Evolutionary conservation across 37 sponge, comb jelly and placozoan species (phyloP), one percentile per base, ranked within the genome.

Genomic region (Lycopodina hypogea): DNA sequence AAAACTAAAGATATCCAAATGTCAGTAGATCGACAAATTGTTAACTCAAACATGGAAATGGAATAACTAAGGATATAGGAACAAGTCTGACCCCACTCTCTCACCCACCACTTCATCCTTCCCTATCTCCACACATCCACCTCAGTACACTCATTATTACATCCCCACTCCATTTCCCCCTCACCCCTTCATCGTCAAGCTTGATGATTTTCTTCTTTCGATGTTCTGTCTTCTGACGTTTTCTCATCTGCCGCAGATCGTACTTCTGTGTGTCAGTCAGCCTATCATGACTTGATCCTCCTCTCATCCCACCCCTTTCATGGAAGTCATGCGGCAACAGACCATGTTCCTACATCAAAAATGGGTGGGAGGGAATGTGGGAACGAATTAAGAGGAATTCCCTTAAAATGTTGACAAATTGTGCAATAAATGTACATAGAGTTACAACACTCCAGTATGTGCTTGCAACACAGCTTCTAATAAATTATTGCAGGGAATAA

Each of bases 131-230:
- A 8, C 60, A 23, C 60, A 59, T 4, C 60, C 60, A 59, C 4
- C 18, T 3, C 4, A 4, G 2, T 4, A 26, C 59, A 58, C 26
- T 19, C 26, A 58, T 3, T 14, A 3, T 26, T 14, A 58, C 59
- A 45, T 9, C 48, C 9, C 48, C 59, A 8, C 59, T 18, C 59
- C 23, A 4, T 14, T 58, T 3, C 3, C 59, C 66, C 26, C 66
- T 65, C 29, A 84, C 87, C 76, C 84, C 90, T 79, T 90, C 94
- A 8, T 80, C 88, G 50, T 93, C 94, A 68, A 90, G 30, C 42
- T 81, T 83, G 59, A 93, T 77, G 21, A 93, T 78, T 70, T 89
- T 93, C 69, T 79, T 82, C 48, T 79, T 83, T 55, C 87, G 59
- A 52, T 86, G 83, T 34, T 90, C 88, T 19, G 71, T 78, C 24